Evolutionary conservation across 2,888 invertebrate genomes (phyloP), one percentile per base, ranked within the genome.

Genomic region (Drosophila meridiana): DNA sequence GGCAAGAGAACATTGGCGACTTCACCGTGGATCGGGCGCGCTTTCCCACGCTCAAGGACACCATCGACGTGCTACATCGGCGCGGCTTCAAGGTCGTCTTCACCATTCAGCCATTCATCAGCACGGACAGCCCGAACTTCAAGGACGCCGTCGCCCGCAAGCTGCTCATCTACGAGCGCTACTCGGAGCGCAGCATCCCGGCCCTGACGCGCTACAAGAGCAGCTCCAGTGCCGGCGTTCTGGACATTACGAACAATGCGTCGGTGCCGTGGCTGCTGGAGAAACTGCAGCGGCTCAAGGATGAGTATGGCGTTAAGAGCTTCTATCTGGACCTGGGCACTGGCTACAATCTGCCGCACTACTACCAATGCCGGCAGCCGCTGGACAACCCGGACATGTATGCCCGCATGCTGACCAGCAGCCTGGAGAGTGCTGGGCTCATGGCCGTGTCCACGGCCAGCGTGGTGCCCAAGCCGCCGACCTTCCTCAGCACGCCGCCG

Each of bases 41-140:
- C 68, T 98, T 98, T 90, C 96, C 96, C 53, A 96, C 96, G 0
- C 94, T 97, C 80, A 95, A 96, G 66, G 95, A 96, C 67, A 96
- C 96, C 2, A 96, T 98, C 8, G 96, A 96, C 82, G 96, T 97
- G 60, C 94, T 98, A 43, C 96, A 96, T 77, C 94, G 98, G 40
- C 94, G 97, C 76, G 98, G 98, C 0, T 98, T 98, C 78, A 95
- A 97, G 88, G 96, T 98, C 14, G 97, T 96, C 0, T 95, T 98
- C 78, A 96, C 97, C n/a, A 95, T 98, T 0, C 98, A 98, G 90
- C 98, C 98, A 0, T 98, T 97, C 91, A 96, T 98, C 40, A 96
- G 97, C 60, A 97, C 97, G 0, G 97, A 97, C 86, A 97, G 98
- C 77, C 93, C 94, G 2, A 97, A 96, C 86, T 98, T 98, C 90